These are phyloP conservation scores for Axinella damicornis DNA, from an alignment of 37 sponge, comb jelly and placozoan species.

Conservation along the genomic window DNA sequence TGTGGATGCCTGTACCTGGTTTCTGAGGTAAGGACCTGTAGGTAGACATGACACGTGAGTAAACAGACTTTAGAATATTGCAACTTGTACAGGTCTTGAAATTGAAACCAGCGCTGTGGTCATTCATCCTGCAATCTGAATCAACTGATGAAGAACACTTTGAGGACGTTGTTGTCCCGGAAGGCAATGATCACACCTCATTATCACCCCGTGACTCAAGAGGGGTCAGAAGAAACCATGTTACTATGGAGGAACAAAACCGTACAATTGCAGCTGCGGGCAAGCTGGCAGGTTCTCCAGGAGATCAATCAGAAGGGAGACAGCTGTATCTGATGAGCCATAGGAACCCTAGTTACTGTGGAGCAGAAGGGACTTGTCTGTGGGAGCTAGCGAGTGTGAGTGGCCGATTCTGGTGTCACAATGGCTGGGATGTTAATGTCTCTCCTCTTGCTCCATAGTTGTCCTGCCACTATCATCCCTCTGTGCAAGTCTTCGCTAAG, in stretches of 20 bases:
- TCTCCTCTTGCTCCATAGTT: constrained; percentile 59
- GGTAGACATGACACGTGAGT: no score
- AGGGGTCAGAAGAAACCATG: neutral
- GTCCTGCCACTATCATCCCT: constrained; percentile 85
- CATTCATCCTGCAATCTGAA: constrained; percentile 75
- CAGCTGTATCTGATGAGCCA: constrained; percentile 32
- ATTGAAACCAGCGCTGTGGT: constrained; percentile 61
- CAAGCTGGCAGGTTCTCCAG: neutral
- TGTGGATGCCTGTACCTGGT: constrained; percentile 84
- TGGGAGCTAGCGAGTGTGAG: constrained; percentile 87
- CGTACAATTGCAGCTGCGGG: neutral
- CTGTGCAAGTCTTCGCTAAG: constrained; percentile 83
- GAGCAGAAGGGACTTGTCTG: constrained; percentile 80
- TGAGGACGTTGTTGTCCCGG: constrained; percentile 46
- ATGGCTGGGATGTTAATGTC: no score
- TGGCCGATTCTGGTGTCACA: neutral
- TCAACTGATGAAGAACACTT: constrained; percentile 79
- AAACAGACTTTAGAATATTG: no score
- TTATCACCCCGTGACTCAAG: neutral
- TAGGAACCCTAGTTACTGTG: constrained; percentile 85
- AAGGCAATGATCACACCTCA: neutral
- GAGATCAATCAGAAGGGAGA: neutral
- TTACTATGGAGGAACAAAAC: neutral
- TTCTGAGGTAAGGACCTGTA: constrained; percentile 69
- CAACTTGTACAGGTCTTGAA: constrained; percentile 68